These are phyloP conservation scores for Geococcyx californianus DNA, from an alignment of 2,113 vertebrate species.

Conservation along the genomic window DNA sequence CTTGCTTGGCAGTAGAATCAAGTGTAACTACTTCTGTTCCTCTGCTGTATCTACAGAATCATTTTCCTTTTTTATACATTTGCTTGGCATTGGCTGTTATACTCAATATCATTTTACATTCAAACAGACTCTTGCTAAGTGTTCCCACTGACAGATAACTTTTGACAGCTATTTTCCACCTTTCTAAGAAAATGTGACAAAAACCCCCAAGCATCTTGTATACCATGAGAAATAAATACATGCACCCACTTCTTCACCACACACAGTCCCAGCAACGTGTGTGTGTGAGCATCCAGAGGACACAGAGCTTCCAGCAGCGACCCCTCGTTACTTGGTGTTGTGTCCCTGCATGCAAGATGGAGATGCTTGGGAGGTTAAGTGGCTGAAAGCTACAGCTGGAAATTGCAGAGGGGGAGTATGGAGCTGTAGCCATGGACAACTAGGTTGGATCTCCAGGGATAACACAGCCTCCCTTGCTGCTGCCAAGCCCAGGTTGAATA, in stretches of 20 bases:
- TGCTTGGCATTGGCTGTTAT: not conserved
- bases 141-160: not conserved
- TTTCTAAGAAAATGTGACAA: not conserved
- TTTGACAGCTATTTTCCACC: not conserved
- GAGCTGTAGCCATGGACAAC: not conserved
- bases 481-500: not conserved
- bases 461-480: not conserved
- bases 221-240: not conserved
- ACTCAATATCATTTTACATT: not conserved
- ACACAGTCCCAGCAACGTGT: fast-evolving
- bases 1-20: not conserved
- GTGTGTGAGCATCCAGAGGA: not conserved
- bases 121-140: not conserved
- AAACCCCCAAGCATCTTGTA: not conserved
- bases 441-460: not conserved
- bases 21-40: not conserved
- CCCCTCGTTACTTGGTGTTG: not conserved
- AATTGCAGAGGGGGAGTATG: not conserved
- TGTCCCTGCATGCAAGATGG: not conserved
- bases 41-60: not conserved
- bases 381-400: not conserved
- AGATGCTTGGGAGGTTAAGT: not conserved
- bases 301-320: not conserved
- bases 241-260: not conserved
- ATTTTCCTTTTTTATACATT: not conserved